Base-by-base conservation (phyloP, 2,797 vertebrate species). In the Helicolenus hilgendorfi region DNA sequence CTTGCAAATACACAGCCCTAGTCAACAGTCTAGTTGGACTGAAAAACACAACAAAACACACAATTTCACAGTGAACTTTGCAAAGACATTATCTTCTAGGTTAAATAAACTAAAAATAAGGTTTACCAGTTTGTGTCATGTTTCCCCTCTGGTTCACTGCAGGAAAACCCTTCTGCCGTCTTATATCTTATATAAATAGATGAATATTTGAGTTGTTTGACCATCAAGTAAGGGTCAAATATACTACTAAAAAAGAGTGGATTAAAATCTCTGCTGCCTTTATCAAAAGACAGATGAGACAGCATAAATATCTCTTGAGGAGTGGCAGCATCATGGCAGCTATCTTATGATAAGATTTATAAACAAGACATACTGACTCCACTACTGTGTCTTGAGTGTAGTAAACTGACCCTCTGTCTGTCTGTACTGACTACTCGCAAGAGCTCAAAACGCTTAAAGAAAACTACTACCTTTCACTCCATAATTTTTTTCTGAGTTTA, bases 291-390 rank as follows among this genome's bases (percentile, higher is more conserved):
- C 29, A 78, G 27, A 24, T 7, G 63, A 1, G 11, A 62, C 5
- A 31, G 5, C 41, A 35, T 60, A 2, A 77, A 55, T 72, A 53
- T 79, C 15, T 71, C 14, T 22, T 62, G 55, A 80, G 81, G 68
- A 85, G 77, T 81, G 82, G 73, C 86, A 89, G 70, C 84, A 85
- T 88, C 85, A 89, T 75, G 60, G 82, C 84, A 91, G 71, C 72
- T 78, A 84, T 53, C 55, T 38, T 41, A 38, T 4, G 26, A 80
- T 72, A 36, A 64, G 27, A 70, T 60, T 55, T 68, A 92, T 80
- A 81, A 87, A 87, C 77, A 90, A 81, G 13, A 77, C 14, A 74
- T 9, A 35, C 18, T n/a, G 41, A 72, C 22, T 76, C 68, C 49
- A 35, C 11, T 22, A 35, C 11, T 22, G 58, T 41, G 41, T 73